Conservation (phyloP, 2,797 vertebrate species). For the Poliocrania exsul region DNA sequence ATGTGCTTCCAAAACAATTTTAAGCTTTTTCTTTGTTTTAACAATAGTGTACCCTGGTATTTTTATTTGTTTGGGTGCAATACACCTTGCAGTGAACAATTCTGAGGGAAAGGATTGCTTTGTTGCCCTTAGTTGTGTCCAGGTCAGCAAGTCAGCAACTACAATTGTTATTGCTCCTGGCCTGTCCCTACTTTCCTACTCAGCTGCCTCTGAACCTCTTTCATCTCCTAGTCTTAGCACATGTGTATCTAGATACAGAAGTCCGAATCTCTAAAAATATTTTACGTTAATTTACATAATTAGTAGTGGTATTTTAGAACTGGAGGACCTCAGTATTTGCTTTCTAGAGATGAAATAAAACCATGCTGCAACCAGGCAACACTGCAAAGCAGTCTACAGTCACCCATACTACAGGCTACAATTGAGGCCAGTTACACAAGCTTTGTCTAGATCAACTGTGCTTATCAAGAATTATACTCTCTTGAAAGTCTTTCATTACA, state of each 20-base stretch:
- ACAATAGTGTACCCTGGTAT: background rate
- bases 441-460: background rate
- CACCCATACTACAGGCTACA: background rate
- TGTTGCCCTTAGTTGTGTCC: background rate
- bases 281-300: background rate
- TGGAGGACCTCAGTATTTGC: background rate
- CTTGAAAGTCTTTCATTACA: background rate
- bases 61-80: background rate
- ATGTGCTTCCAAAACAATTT: background rate
- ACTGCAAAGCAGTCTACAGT: accelerated
- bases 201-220: background rate
- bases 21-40: background rate
- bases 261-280: background rate
- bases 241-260: background rate
- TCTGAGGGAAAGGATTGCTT: background rate
- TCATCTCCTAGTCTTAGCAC: background rate
- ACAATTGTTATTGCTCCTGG: background rate
- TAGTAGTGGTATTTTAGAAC: background rate
- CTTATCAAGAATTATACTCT: background rate
- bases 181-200: background rate
- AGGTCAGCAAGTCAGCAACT: background rate
- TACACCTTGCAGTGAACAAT: background rate
- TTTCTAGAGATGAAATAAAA: background rate
- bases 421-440: background rate
- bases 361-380: background rate